These are phyloP conservation scores for Isaurus tuberculatus DNA, from an alignment of 92 coral and sea anemone genomes.

Conservation along the genomic window DNA sequence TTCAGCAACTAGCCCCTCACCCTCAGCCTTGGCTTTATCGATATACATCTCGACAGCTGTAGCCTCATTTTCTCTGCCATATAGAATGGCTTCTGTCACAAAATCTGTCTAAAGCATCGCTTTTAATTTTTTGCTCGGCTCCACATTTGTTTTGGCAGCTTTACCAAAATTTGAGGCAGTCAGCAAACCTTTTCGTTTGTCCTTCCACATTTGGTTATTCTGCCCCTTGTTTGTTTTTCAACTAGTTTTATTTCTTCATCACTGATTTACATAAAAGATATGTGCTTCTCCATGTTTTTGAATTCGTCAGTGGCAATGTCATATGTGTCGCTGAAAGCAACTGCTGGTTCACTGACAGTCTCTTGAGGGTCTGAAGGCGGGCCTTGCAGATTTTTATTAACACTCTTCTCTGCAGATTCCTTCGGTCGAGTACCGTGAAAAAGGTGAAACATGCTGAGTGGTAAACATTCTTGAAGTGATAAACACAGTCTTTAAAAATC, in stretches of 20 bases:
- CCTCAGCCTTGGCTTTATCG: constrained; percentile 33
- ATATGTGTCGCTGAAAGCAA: constrained; percentile 40
- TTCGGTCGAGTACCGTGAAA: constrained; percentile 11
- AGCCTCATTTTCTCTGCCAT: constrained; percentile 66
- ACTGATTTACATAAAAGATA: constrained; percentile 28
- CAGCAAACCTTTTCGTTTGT: constrained; percentile 57
- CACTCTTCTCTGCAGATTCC: neutral
- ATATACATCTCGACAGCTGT: constrained; percentile 51
- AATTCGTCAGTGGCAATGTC: constrained; percentile 48
- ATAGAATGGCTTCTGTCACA: constrained; percentile 60
- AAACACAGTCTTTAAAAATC: constrained; percentile 16
- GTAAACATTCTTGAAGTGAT: constrained; percentile 27
- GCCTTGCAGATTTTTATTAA: neutral
- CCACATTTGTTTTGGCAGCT: constrained; percentile 53
- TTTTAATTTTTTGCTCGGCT: constrained; percentile 67
- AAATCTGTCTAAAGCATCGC: constrained; percentile 57
- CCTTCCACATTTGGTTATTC: constrained; percentile 56
- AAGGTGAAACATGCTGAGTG: constrained; percentile 37
- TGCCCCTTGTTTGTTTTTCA: constrained; percentile 70
- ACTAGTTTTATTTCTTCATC: constrained; percentile 22
- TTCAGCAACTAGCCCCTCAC: constrained; percentile 35
- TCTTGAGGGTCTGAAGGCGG: constrained; percentile 1
- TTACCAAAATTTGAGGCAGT: constrained; percentile 74
- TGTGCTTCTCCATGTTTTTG: constrained; percentile 34
- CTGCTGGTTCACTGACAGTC: constrained; percentile 22